Conservation (phyloP, 2,797 vertebrate species). For the Pachyuromys duprasi region DNA sequence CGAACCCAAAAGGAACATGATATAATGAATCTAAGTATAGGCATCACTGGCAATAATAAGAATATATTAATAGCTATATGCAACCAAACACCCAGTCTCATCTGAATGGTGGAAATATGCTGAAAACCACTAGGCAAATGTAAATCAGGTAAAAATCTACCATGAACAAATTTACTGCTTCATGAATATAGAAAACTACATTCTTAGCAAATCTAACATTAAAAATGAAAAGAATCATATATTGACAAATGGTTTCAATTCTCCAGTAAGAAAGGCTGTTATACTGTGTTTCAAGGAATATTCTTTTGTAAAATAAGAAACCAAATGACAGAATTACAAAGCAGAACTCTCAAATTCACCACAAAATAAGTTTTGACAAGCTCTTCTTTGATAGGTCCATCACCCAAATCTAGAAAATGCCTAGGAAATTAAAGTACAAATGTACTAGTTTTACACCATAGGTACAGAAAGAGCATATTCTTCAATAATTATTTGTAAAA, state of each 20-base stretch:
- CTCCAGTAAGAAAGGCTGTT: background rate
- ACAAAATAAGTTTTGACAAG: background rate
- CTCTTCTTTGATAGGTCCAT: background rate
- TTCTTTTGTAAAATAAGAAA: background rate
- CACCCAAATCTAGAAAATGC: background rate
- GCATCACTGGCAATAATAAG: background rate
- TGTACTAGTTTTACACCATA: background rate
- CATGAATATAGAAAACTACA: background rate
- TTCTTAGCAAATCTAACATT: background rate
- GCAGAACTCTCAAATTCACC: background rate
- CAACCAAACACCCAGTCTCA: background rate
- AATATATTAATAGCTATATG: too few species aligned
- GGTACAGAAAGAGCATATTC: background rate
- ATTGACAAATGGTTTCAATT: background rate
- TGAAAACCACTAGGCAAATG: background rate
- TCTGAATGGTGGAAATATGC: background rate
- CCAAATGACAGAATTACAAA: background rate
- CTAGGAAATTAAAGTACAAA: conserved; percentile 20
- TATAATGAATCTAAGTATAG: background rate
- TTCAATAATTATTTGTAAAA: background rate
- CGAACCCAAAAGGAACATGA: background rate
- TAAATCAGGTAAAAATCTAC: background rate
- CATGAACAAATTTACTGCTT: background rate
- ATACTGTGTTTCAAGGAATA: background rate
- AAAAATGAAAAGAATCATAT: background rate